Conservation (phyloP, 2,888 invertebrate genomes). For the Leuctra nigra region DNA sequence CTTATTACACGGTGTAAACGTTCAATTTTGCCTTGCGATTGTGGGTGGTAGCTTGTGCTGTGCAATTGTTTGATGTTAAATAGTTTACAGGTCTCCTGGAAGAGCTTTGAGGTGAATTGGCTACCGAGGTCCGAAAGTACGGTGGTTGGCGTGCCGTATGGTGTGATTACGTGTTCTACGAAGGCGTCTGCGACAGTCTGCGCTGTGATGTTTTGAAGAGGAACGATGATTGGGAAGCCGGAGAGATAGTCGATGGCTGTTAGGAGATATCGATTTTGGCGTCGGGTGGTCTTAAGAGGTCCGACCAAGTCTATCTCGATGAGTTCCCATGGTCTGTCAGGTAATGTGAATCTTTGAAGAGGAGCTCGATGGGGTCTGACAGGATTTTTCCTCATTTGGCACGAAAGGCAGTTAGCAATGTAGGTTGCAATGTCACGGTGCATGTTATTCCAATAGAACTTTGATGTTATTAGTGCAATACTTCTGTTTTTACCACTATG, state of each 20-base stretch:
- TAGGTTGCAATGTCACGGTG: not conserved
- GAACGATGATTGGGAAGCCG: conserved; percentile 26
- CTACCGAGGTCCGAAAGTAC: conserved; percentile 27
- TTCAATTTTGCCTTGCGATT: conserved; percentile 27
- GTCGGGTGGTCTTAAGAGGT: not conserved
- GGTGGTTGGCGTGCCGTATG: conserved; percentile 25
- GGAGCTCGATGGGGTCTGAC: not conserved
- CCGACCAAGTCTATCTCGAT: not conserved
- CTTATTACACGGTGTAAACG: conserved; percentile 20
- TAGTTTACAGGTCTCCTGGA: conserved; percentile 13
- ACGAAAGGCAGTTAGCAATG: not conserved
- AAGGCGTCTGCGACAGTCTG: conserved; percentile 19
- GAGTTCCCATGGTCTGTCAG: not conserved
- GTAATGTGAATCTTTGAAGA: not conserved
- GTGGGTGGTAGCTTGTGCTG: conserved; percentile 29
- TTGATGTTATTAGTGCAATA: not conserved
- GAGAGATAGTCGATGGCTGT: conserved; percentile 27
- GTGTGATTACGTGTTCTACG: conserved; percentile 23
- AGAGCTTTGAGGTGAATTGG: conserved; percentile 21
- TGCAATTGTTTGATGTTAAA: conserved; percentile 24
- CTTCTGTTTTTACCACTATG: not conserved
- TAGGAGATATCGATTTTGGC: conserved; percentile 22
- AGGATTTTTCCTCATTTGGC: conserved; percentile 2
- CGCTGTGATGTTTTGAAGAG: conserved; percentile 24
- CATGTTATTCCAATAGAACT: conserved; percentile 8